Conservation (phyloP, 2,888 invertebrate species). For the Drosophila suboccidentalis region DNA sequence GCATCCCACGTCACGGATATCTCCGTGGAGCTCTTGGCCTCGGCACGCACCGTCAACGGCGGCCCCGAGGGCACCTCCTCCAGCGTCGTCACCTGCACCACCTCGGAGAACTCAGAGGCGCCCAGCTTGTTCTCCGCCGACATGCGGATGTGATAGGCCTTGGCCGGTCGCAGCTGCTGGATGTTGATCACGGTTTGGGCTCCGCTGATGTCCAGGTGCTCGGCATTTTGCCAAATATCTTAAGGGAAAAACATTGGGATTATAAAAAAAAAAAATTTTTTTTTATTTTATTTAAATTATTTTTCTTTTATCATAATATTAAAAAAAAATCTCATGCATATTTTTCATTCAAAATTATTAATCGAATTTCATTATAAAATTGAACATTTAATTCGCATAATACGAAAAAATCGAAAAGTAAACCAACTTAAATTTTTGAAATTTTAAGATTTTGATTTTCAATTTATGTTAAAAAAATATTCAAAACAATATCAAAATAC, state of each 20-base stretch:
- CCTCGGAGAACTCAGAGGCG: slow-evolving; percentile 94
- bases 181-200: slow-evolving; percentile 93
- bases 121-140: slow-evolving; percentile 96
- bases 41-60: slow-evolving; percentile 92
- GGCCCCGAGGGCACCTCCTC: slow-evolving; percentile 94
- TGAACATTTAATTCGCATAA: too few relatives aligned
- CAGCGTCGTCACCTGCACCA: slow-evolving; percentile 93
- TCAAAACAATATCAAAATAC: too few relatives aligned
- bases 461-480: too few relatives aligned
- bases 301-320: too few relatives aligned
- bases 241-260: slow-evolving; percentile 31
- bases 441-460: too few relatives aligned
- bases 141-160: slow-evolving; percentile 94
- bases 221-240: slow-evolving; percentile 93
- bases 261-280: too few relatives aligned
- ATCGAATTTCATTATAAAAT: too few relatives aligned
- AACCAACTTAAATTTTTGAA: too few relatives aligned
- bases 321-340: too few relatives aligned
- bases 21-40: slow-evolving; percentile 94
- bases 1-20: slow-evolving; percentile 95
- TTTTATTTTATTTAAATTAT: too few relatives aligned
- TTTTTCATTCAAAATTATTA: too few relatives aligned
- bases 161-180: slow-evolving; percentile 93
- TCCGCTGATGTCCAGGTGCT: slow-evolving; percentile 93
- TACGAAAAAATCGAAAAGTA: too few relatives aligned